These are phyloP conservation scores for Sphinx pinastri DNA, from an alignment of 2,888 invertebrate genomes.

Conservation along the genomic window DNA sequence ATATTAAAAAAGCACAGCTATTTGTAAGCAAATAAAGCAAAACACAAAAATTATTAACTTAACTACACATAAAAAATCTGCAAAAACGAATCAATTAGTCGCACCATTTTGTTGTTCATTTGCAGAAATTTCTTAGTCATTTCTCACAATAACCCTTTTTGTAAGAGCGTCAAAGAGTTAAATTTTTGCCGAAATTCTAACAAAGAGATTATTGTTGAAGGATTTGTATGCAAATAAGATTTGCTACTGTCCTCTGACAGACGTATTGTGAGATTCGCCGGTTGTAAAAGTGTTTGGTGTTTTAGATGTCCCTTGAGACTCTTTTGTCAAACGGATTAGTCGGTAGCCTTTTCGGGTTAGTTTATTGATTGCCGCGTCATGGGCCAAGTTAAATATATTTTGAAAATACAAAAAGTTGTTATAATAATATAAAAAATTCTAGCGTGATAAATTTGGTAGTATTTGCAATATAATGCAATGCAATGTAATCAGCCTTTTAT, in stretches of 20 bases:
- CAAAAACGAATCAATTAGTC: constrained; percentile 53
- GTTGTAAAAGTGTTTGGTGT: constrained; percentile 50
- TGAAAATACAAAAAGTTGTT: background rate
- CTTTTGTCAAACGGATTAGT: constrained; percentile 52
- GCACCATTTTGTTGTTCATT: constrained; percentile 44
- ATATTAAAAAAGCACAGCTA: background rate
- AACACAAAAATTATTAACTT: background rate
- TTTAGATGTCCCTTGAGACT: constrained; percentile 53
- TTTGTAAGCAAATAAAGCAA: background rate
- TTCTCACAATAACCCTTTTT: constrained; percentile 52
- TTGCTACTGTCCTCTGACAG: constrained; percentile 71
- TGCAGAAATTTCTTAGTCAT: constrained; percentile 40
- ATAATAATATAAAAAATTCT: too few species aligned
- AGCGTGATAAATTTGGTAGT: too few species aligned
- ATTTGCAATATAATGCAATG: too few species aligned
- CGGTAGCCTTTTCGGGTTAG: constrained; percentile 53
- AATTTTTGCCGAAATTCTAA: constrained; percentile 62
- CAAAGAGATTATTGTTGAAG: constrained; percentile 66
- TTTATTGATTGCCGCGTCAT: constrained; percentile 5
- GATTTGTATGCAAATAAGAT: constrained; percentile 82
- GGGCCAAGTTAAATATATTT: background rate
- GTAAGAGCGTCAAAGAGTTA: constrained; percentile 70
- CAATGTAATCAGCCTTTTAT: too few species aligned
- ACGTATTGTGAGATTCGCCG: constrained; percentile 58
- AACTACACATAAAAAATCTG: constrained; percentile 31